Base-by-base conservation (phyloP, 2,113 vertebrate genomes). In the Dasyurus viverrinus region DNA sequence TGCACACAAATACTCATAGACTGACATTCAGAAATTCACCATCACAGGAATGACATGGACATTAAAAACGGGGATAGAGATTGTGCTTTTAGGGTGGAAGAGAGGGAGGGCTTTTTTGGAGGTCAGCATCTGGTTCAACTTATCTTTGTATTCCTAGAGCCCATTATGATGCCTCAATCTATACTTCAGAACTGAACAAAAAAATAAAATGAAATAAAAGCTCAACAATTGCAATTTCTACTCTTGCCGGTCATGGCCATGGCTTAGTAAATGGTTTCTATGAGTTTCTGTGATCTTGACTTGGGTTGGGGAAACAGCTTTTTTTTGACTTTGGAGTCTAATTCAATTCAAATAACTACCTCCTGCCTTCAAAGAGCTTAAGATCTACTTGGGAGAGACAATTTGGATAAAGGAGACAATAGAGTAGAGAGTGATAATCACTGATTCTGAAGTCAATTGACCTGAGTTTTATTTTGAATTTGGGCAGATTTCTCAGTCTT, bases 1-100 rank as follows among this genome's bases (percentile, higher is more conserved):
- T 95, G 96, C 55, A 60, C 8, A 0, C 42, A 96, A 68, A 89
- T 55, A 53, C 53, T 50, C 89, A 92, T 4, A 25, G 93, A 90
- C 95, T 97, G 96, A 96, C 94, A 93, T 96, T 96, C 95, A 95
- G 92, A 94, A 92, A 92, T 23, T 95, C 53, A 55, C 52, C 93
- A 47, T 22, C 54, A 92, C 76, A 95, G 68, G n/a, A 53, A 60
- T 19, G 96, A 60, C 89, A 23, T 1, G 68, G 94, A 53, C 95
- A 84, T 8, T 25, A 7, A 1, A 30, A 76, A 50, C 54, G 27
- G 11, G 52, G 3, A 0, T 90, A 36, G 54, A 60, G 57, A 89
- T 53, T 60, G 11, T 53, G 92, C 47, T 10, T 16, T 1, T 89
- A 92, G n/a, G 92, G 36, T 25, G 50, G 50, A 6, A 11, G 50